phyloP scores from a whole-genome alignment of 2,888 invertebrate species.

The Aspidiotus destructor region DNA sequence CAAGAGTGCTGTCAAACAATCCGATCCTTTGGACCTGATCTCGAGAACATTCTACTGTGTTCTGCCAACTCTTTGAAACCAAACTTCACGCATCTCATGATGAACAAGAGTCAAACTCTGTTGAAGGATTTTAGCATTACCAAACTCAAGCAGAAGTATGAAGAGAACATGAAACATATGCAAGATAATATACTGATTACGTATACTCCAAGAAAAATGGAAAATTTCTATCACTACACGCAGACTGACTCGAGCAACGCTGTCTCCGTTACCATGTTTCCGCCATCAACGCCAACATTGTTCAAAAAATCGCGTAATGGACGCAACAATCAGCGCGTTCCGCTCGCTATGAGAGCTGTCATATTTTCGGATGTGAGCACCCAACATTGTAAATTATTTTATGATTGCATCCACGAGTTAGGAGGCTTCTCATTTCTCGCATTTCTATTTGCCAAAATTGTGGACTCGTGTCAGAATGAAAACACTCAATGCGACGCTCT shows the following conservation, averaged over 20 bases:
- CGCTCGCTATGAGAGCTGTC: slow-evolving; percentile 28
- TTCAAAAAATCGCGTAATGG: slow-evolving; percentile 32
- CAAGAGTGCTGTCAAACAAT: slow-evolving; percentile 49
- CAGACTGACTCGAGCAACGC: slow-evolving; percentile 43
- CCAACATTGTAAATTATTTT: slow-evolving; percentile 19
- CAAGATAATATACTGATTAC: slow-evolving; percentile 53
- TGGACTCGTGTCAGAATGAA: slow-evolving; percentile 16
- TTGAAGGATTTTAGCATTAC: slow-evolving; percentile 14
- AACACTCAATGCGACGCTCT: slow-evolving; percentile 30
- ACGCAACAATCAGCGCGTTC: slow-evolving; percentile 29
- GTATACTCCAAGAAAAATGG: slow-evolving; percentile 55
- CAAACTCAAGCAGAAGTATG: slow-evolving; percentile 8
- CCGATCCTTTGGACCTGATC: slow-evolving; percentile 48
- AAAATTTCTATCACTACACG: slow-evolving; percentile 46
- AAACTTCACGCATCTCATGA: slow-evolving; percentile 42
- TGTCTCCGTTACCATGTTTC: slow-evolving; percentile 42
- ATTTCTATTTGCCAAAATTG: slow-evolving; percentile 23
- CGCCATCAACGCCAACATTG: slow-evolving; percentile 33
- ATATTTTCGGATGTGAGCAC: slow-evolving; percentile 22
- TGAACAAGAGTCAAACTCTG: slow-evolving; percentile 43
- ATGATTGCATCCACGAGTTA: slow-evolving; percentile 13
- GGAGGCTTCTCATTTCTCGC: slow-evolving; percentile 27
- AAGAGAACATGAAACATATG: slow-evolving; percentile 45
- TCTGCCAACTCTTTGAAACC: slow-evolving; percentile 46
- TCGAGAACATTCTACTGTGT: slow-evolving; percentile 45